Conservation (phyloP, 2,888 invertebrate genomes). For the Heliconius aoede region DNA sequence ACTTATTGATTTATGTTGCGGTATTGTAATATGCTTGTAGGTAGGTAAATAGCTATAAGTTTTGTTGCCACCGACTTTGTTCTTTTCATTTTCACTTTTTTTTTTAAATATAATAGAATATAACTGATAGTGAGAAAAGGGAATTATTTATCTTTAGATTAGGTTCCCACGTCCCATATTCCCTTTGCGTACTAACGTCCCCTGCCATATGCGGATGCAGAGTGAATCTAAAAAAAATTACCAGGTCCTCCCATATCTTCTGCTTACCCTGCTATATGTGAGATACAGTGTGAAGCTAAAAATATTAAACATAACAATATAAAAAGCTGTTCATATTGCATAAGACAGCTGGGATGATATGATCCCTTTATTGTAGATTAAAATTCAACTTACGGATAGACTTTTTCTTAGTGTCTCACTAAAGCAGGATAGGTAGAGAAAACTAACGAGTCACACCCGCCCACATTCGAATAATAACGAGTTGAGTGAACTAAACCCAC, state of each 20-base stretch:
- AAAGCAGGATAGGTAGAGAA: neutral
- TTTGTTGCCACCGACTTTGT: constrained; percentile 29
- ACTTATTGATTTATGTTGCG: constrained; percentile 68
- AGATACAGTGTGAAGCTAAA: neutral
- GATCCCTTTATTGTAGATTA: neutral
- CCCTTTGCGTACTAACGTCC: too few species aligned
- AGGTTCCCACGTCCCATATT: too few species aligned
- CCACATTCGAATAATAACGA: too few species aligned
- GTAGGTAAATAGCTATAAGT: constrained; percentile 22
- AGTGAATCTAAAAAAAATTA: too few species aligned
- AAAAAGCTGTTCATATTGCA: neutral
- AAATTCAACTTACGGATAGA: neutral
- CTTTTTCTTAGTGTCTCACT: neutral
- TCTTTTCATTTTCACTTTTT: constrained; percentile 8
- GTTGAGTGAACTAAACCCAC: too few species aligned
- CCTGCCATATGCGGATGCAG: too few species aligned
- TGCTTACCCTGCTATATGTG: too few species aligned
- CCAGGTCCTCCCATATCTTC: too few species aligned
- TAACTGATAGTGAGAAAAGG: neutral
- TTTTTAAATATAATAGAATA: neutral
- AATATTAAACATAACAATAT: neutral
- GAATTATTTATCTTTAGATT: too few species aligned
- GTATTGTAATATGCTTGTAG: constrained; percentile 34
- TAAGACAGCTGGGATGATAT: neutral
- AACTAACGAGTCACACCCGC: neutral